These are phyloP conservation scores for Harlomillsia oculata DNA, from an alignment of 1,140 invertebrate species.

Conservation along the genomic window DNA sequence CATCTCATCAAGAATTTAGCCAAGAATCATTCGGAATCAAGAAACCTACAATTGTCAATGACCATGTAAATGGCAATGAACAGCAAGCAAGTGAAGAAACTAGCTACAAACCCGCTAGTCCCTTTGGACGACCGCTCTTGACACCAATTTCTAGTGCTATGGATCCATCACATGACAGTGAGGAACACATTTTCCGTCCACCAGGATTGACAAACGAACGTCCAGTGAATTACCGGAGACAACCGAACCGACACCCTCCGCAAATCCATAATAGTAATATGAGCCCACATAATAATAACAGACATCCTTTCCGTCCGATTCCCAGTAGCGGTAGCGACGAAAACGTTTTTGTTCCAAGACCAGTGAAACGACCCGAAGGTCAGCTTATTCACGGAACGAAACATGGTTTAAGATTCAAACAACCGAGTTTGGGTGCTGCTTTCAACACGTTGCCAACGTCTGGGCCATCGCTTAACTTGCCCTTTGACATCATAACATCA, in stretches of 20 bases:
- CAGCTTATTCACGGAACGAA: no score
- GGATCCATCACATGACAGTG: neutral
- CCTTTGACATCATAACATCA: no score
- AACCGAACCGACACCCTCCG: no score
- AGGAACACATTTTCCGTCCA: neutral
- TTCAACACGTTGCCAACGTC: no score
- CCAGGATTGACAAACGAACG: neutral
- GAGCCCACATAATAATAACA: neutral
- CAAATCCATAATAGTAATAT: neutral
- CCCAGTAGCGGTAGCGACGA: slow-evolving; percentile 7
- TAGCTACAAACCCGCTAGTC: neutral
- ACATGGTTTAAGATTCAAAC: no score
- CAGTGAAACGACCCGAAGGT: no score
- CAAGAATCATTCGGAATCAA: neutral
- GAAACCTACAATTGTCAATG: neutral
- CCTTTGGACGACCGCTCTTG: slow-evolving; percentile 1
- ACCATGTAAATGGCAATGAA: no score
- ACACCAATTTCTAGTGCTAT: neutral
- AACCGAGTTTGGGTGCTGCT: no score
- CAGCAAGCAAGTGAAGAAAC: slow-evolving; percentile 1
- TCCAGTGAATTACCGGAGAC: neutral
- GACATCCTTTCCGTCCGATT: slow-evolving; percentile 1
- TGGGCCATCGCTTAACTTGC: no score
- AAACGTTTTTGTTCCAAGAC: no score
- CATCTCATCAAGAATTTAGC: neutral